Percentiles rank a stretch among this genome's conserved stretches.
phyloP scores from a whole-genome alignment of 2,797 vertebrate genomes.

The Amazona ochrocephala region DNA sequence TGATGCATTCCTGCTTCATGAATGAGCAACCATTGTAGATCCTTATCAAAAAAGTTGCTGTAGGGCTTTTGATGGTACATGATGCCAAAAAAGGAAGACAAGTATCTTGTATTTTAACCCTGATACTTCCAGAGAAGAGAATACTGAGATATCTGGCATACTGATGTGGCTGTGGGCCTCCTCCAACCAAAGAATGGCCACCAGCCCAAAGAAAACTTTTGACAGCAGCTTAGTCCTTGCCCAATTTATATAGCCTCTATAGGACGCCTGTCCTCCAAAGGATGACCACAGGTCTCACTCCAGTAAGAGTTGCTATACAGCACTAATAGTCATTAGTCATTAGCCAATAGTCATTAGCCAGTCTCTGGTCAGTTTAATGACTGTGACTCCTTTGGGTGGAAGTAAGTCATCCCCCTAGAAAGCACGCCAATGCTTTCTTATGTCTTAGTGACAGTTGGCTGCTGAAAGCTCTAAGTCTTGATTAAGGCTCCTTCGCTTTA shows the following conservation, averaged over 20 bases:
- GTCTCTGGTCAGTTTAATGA: background rate
- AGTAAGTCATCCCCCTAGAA: background rate
- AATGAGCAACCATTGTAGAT: background rate
- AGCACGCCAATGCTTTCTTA: background rate
- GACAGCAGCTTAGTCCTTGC: background rate
- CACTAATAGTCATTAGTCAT: background rate
- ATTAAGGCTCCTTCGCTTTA: background rate
- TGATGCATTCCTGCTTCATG: background rate
- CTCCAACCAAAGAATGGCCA: background rate
- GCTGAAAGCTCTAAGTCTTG: background rate
- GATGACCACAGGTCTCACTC: background rate
- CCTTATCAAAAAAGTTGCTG: background rate
- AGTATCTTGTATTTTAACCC: background rate
- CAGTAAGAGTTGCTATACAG: background rate
- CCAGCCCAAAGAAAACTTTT: background rate
- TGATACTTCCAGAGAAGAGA: background rate
- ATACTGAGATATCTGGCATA: background rate
- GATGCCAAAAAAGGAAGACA: background rate
- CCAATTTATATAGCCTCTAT: background rate
- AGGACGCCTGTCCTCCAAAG: background rate
- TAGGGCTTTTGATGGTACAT: background rate
- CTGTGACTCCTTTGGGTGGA: background rate
- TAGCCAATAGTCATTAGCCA: background rate
- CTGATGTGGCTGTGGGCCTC: background rate
- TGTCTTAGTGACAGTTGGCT: background rate